phyloP scores from a whole-genome alignment of 2,113 vertebrate genomes.

The Eupsittula cactorum region DNA sequence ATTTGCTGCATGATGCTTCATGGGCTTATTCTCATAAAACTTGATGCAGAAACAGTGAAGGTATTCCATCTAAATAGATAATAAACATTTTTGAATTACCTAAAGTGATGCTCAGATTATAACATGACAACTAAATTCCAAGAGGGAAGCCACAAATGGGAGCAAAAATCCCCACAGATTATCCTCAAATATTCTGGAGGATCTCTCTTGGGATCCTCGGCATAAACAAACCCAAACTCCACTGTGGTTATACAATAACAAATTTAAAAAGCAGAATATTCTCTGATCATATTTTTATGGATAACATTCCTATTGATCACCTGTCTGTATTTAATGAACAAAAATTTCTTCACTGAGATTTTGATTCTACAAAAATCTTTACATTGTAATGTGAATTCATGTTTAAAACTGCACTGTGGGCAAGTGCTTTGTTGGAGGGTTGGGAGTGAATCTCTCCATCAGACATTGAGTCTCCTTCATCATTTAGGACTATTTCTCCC shows the following conservation, averaged over 20 bases:
- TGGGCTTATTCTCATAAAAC: background rate
- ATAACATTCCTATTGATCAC: background rate
- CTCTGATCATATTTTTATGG: background rate
- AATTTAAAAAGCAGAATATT: background rate
- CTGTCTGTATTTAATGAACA: background rate
- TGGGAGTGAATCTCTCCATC: background rate
- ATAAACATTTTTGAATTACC: background rate
- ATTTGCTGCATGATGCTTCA: background rate
- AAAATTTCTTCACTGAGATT: background rate
- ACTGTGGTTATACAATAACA: background rate
- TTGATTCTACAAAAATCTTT: background rate
- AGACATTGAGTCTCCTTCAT: background rate
- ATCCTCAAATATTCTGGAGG: slow-evolving; percentile 10
- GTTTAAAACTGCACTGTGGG: background rate
- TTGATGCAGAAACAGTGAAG: background rate
- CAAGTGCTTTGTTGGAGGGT: background rate
- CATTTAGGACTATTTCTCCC: background rate
- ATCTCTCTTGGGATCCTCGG: background rate
- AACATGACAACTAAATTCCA: slow-evolving; percentile 15
- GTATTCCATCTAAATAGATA: background rate
- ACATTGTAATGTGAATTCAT: background rate
- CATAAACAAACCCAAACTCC: background rate
- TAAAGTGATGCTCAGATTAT: background rate
- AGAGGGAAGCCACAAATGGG: background rate
- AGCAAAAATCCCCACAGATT: slow-evolving; percentile 23